Conservation (phyloP, 2,113 vertebrate species). For the Hyperopisus bebe region DNA sequence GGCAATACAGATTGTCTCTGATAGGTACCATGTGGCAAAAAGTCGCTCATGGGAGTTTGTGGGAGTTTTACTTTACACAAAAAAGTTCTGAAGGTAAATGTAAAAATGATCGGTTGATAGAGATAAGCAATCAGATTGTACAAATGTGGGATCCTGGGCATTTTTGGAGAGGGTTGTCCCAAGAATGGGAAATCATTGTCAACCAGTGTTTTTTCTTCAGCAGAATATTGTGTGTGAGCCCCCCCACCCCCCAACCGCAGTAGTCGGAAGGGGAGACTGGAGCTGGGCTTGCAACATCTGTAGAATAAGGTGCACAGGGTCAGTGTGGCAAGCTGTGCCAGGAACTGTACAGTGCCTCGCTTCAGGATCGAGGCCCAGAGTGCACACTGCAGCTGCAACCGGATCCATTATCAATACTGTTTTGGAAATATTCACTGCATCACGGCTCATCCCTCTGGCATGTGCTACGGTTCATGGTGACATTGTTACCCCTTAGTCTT, state of each 20-base stretch:
- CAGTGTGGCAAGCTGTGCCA: not conserved
- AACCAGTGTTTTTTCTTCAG: not conserved
- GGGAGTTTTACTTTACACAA: too few species aligned
- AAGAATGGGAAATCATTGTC: not conserved
- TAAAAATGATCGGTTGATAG: too few species aligned
- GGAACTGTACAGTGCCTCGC: not conserved
- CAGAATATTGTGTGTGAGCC: not conserved
- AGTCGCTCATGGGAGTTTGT: not conserved
- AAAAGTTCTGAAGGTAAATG: too few species aligned
- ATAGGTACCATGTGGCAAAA: not conserved
- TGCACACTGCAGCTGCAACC: slow-evolving; percentile 13
- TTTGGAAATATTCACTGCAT: slow-evolving; percentile 55
- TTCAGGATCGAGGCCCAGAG: not conserved
- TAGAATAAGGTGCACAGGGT: slow-evolving; percentile 14
- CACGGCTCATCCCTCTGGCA: not conserved
- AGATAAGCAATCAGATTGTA: not conserved
- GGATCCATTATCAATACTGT: slow-evolving; percentile 54
- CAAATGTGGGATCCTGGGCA: not conserved
- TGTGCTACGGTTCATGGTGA: not conserved
- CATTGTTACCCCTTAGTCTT: not conserved
- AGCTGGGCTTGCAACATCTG: slow-evolving; percentile 22
- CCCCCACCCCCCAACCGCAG: not conserved
- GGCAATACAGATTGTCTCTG: not conserved
- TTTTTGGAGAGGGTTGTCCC: not conserved
- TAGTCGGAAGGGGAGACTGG: not conserved